phyloP scores from a whole-genome alignment of 2,797 vertebrate species.

The Salarias fasciatus region DNA sequence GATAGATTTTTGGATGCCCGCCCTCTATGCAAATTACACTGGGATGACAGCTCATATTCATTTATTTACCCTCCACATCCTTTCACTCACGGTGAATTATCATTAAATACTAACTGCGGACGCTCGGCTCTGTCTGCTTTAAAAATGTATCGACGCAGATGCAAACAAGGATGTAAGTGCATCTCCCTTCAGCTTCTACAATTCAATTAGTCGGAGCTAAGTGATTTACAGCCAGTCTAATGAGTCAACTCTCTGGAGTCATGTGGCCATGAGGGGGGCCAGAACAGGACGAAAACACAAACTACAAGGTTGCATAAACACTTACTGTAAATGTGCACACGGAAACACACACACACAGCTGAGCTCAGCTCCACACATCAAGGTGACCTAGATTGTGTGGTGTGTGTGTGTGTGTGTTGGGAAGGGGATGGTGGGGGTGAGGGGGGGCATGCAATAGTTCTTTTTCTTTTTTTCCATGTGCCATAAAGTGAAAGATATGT shows the following conservation, averaged over 20 bases:
- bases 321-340: slow-evolving; percentile 33
- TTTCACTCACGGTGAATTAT: slow-evolving; percentile 11
- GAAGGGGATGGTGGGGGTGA: slow-evolving; percentile 8
- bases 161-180: slow-evolving; percentile 42
- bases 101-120: not conserved
- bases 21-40: slow-evolving; percentile 27
- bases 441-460: slow-evolving; percentile 17
- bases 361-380: slow-evolving; percentile 59
- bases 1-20: slow-evolving; percentile 26
- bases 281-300: slow-evolving; percentile 56
- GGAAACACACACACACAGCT: slow-evolving; percentile 36
- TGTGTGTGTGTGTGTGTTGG: slow-evolving; percentile 22
- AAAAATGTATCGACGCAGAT: slow-evolving; percentile 5
- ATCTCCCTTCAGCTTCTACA: slow-evolving; percentile 47
- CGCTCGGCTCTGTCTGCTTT: slow-evolving; percentile 2
- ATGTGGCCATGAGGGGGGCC: slow-evolving; percentile 32
- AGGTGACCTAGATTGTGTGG: slow-evolving; percentile 69
- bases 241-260: slow-evolving; percentile 47
- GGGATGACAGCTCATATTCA: slow-evolving; percentile 4
- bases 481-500: slow-evolving; percentile 44
- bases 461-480: slow-evolving; percentile 6
- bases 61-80: slow-evolving; percentile 17
- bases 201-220: slow-evolving; percentile 63
- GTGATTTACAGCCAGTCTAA: slow-evolving; percentile 61
- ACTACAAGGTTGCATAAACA: slow-evolving; percentile 45